Evolutionary conservation across 2,888 invertebrate genomes (phyloP), one percentile per base, ranked within the genome.

Genomic region (Protophormia terraenovae): DNA sequence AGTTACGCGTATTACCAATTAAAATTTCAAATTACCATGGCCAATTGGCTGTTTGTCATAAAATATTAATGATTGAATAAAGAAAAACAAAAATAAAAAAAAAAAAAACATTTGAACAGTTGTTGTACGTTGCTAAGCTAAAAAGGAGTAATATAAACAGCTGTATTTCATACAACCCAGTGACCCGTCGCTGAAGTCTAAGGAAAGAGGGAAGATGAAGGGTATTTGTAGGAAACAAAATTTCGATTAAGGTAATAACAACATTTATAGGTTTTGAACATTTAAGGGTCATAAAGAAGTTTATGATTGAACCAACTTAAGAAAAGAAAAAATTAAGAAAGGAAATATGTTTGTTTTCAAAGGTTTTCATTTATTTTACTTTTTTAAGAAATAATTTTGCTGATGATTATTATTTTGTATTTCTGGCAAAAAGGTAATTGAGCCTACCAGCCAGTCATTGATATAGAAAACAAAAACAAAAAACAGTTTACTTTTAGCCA

Each of bases 201-300:
- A 19, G 1, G 0, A 66, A 27, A 14, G 58, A n/a, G 12, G 29
- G 14, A 16, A 14, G 64, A 41, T 60, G 71, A 50, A 24, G n/a
- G 19, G 10, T 38, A 62, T 41, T 76, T 50, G 55, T 38, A 84
- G 47, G 50, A 60, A 50, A 62, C 27, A 27, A 29, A 71, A 85
- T 85, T 85, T 71, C 73, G 64, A 82, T 85, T 81, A 82, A 85
- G 82, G 78, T 82, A 85, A 85, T 85, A 85, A 78, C 67, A 81
- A 58, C 69, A 64, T 85, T 85, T 82, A 85, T 82, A 78, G 75
- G 75, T 69, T 78, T 73, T 69, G n/a, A 84, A n/a, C 67, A 81
- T 84, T 84, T 75, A 73, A 82, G 82, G 85, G 64, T 47, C 75
- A 82, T 85, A 82, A 85, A 82, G 82, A 75, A 71, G 24, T 82